Conservation (phyloP, 2,113 vertebrate genomes). For the Grantiella picta region DNA sequence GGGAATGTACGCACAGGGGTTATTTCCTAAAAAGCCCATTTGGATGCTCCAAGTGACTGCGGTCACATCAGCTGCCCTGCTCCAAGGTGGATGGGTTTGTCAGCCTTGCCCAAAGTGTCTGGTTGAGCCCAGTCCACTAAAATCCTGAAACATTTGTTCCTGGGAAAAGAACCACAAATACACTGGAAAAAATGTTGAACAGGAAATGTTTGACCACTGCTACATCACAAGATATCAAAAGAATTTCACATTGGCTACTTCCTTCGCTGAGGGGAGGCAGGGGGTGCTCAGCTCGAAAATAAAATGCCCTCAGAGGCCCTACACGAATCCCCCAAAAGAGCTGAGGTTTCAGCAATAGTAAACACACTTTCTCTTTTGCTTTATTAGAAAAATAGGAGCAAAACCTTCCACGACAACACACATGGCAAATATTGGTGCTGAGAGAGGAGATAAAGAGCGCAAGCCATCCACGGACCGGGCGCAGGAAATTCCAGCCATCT, state of each 20-base stretch:
- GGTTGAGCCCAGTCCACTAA: conserved; percentile 1
- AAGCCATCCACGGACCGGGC: conserved; percentile 40
- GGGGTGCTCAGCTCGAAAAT: background rate
- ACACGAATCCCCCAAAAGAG: background rate
- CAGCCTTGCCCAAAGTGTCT: conserved; percentile 23
- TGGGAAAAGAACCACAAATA: conserved; percentile 62
- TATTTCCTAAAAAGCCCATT: conserved; percentile 41
- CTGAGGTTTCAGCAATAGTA: background rate
- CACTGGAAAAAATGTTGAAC: conserved; percentile 53
- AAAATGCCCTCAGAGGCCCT: background rate
- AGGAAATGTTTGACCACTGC: conserved; percentile 75
- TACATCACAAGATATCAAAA: conserved; percentile 74
- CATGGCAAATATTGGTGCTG: background rate
- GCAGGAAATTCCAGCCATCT: conserved; percentile 81
- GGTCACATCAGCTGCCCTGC: background rate
- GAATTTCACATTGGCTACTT: conserved; percentile 70
- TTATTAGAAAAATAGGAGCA: background rate
- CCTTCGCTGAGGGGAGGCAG: conserved; percentile 25
- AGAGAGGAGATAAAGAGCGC: conserved; percentile 66
- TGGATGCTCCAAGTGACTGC: background rate
- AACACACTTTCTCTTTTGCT: background rate
- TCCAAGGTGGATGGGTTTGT: background rate
- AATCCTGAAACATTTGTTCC: conserved; percentile 54
- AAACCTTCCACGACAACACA: background rate
- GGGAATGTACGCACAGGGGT: background rate